phyloP scores from a whole-genome alignment of 2,888 invertebrate genomes.

The Ceraclea dissimilis region DNA sequence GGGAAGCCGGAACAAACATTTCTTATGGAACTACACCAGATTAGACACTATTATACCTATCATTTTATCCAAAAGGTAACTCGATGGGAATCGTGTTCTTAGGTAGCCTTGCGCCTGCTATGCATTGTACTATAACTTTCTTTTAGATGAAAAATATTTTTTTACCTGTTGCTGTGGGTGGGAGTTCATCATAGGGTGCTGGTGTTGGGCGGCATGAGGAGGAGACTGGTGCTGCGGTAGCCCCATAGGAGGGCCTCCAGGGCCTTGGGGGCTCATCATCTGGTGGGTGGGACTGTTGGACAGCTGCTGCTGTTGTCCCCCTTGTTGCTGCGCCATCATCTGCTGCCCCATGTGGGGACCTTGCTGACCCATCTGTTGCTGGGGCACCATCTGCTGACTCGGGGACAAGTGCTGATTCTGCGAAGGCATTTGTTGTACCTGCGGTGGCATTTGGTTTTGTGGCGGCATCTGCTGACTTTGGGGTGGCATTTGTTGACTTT shows the following conservation, averaged over 20 bases:
- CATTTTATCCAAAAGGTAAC: too few relatives aligned
- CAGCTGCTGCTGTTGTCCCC: conserved; percentile 27
- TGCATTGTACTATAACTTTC: too few relatives aligned
- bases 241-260: conserved; percentile 32
- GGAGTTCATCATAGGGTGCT: conserved; percentile 36
- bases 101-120: too few relatives aligned
- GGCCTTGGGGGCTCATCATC: conserved; percentile 42
- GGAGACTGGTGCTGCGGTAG: conserved; percentile 25
- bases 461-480: conserved; percentile 35
- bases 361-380: conserved; percentile 22
- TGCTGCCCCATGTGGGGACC: neutral
- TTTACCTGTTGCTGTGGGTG: conserved; percentile 24
- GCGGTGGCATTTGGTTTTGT: conserved; percentile 34
- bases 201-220: conserved; percentile 27
- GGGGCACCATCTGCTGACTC: conserved; percentile 32
- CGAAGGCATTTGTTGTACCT: conserved; percentile 40
- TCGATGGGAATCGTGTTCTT: too few relatives aligned
- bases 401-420: conserved; percentile 34
- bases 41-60: too few relatives aligned
- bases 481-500: conserved; percentile 44
- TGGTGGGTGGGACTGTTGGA: conserved; percentile 26
- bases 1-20: too few relatives aligned
- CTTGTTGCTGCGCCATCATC: neutral
- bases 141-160: too few relatives aligned
- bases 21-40: too few relatives aligned